Percentiles rank a stretch among this genome's conserved stretches.
These are phyloP conservation scores for Hemicentrotus pulcherrimus DNA, from an alignment of 35 echinoderm and acorn worm genomes.

Conservation along the genomic window DNA sequence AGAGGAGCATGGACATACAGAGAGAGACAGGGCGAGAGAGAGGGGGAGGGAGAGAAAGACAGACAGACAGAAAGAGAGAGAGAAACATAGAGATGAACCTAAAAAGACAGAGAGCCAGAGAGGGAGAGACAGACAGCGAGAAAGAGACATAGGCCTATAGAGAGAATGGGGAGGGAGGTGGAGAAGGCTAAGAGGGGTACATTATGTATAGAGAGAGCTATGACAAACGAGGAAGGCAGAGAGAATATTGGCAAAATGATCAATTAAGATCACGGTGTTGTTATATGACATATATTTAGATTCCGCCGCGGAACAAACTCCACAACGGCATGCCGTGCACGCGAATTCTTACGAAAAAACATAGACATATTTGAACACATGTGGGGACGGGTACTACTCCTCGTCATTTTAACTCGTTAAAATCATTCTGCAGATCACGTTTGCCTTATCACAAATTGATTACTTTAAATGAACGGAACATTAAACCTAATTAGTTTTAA, in stretches of 20 bases:
- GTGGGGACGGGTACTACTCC: neutral
- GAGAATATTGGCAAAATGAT: neutral
- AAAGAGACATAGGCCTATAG: neutral
- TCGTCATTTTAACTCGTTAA: neutral
- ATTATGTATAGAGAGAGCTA: too few species aligned
- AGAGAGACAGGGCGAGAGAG: neutral
- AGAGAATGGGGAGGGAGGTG: neutral
- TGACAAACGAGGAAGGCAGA: neutral
- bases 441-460: conserved; percentile 9
- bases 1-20: neutral
- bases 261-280: neutral
- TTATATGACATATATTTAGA: too few species aligned
- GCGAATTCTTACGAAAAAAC: neutral
- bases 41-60: neutral
- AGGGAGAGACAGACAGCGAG: neutral
- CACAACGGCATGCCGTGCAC: neutral
- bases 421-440: neutral
- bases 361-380: neutral
- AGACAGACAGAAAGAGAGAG: neutral
- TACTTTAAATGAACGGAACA: conserved; percentile 28
- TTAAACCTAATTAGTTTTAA: conserved; percentile 27
- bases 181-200: neutral
- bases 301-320: neutral
- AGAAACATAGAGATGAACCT: neutral
- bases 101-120: neutral